These are phyloP conservation scores for Silurus aristotelis DNA, from an alignment of 2,797 vertebrate genomes.

Conservation along the genomic window DNA sequence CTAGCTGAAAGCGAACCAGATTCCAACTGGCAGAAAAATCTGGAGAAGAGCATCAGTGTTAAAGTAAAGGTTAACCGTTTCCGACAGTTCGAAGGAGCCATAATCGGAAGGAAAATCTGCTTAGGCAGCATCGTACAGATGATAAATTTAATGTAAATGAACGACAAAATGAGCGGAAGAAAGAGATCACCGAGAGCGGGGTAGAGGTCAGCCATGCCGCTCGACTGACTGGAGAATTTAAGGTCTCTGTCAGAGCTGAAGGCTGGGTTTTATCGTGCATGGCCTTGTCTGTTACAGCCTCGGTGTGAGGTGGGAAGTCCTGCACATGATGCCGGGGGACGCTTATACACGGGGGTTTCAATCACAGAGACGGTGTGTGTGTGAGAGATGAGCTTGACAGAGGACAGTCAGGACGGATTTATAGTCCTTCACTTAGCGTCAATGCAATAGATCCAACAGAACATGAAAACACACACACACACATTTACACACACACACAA, in stretches of 20 bases:
- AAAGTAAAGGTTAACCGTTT: background rate
- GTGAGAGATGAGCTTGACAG: conserved; percentile 13
- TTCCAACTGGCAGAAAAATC: no score
- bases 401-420: conserved; percentile 49
- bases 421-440: conserved; percentile 43
- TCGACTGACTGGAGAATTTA: conserved; percentile 47
- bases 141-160: conserved; percentile 7
- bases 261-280: conserved; percentile 40
- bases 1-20: no score
- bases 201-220: conserved; percentile 35
- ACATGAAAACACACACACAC: conserved; percentile 23
- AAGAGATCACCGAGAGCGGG: conserved; percentile 8
- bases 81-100: background rate
- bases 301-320: conserved; percentile 21
- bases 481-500: background rate
- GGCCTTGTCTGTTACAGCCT: conserved; percentile 41
- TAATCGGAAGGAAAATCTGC: conserved; percentile 22
- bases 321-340: background rate
- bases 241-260: conserved; percentile 40
- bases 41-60: background rate
- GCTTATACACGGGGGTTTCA: conserved; percentile 27
- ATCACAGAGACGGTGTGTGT: background rate
- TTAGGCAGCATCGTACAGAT: conserved; percentile 12
- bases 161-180: conserved; percentile 17
- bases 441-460: conserved; percentile 39